Base-by-base conservation (phyloP, 2,113 vertebrate genomes). In the Rhinogobius similis region DNA sequence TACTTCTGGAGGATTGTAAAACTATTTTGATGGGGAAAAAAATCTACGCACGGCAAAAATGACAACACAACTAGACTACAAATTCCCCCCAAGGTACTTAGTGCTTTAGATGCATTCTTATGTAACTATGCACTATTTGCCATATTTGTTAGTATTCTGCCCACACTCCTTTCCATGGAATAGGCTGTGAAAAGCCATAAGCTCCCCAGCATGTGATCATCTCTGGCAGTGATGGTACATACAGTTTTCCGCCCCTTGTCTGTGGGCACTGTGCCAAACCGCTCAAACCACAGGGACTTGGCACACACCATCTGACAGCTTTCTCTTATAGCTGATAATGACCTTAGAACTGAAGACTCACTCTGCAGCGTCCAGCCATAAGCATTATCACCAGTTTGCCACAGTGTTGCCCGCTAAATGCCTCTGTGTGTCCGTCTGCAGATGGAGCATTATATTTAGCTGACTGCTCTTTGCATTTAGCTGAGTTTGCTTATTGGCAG, bases 371-470 rank as follows among this genome's bases (percentile, higher is more conserved):
- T 11, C 43, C 48, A 59, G 38, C 53, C 32, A 12, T 14, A 38
- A 26, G 68, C 29, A 64, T 82, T 76, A 84, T 78, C 77, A 48
- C 70, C 16, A 53, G 59, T 62, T 14, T 20, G 59, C 67, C 48
- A 43, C 69, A 74, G 75, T 64, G 18, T 10, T 68, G 59, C 68
- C 62, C 12, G 75, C 75, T 82, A 72, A 79, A 65, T 2, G 72
- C 63, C 46, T 1, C 75, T 50, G 43, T 62, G 61, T 62, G 63
- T 58, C 76, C 11, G 36, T 32, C 44, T 63, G 66, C 71, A 81
- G 77, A 73, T 65, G 67, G 74, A 65, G 69, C 9, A 0, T 71
- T 72, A 61, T 56, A 64, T 82, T 82, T 72, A 82, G 72, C 74
- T 18, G 76, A 73, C 21, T 67, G 8, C 24, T 12, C 18, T 61